Evolutionary conservation across 2,888 invertebrate species (phyloP).

Genomic region (Heliconius erato): DNA sequence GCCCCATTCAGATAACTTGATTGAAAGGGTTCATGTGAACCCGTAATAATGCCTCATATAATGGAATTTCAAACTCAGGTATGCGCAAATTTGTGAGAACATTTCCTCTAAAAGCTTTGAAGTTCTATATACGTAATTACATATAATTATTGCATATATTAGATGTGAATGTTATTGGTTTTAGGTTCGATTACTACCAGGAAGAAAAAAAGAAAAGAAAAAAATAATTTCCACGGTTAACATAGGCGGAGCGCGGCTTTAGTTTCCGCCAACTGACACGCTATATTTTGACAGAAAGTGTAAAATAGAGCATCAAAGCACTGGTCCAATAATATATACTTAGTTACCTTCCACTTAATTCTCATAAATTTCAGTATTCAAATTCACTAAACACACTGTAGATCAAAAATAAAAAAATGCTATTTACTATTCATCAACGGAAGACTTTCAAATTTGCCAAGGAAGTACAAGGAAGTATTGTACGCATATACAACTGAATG

Average conservation of each 20-base stretch:
- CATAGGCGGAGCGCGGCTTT: too few species aligned
- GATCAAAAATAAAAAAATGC: not conserved
- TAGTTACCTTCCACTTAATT: too few species aligned
- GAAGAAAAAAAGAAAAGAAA: too few species aligned
- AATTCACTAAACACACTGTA: too few species aligned
- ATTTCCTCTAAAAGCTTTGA: conserved; percentile 31
- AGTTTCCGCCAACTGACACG: too few species aligned
- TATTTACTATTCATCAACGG: conserved; percentile 38
- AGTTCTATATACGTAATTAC: not conserved
- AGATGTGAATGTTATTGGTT: not conserved
- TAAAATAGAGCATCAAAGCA: too few species aligned
- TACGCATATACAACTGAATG: conserved; percentile 38
- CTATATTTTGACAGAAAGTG: too few species aligned
- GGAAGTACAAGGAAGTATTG: conserved; percentile 35
- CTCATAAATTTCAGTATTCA: too few species aligned
- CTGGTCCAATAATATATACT: too few species aligned
- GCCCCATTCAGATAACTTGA: conserved; percentile 74
- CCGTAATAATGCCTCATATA: conserved; percentile 63
- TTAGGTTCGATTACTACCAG: not conserved
- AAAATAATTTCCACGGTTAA: too few species aligned
- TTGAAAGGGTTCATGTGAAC: conserved; percentile 74
- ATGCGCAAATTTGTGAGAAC: conserved; percentile 61
- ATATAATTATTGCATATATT: not conserved
- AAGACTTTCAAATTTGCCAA: conserved; percentile 44
- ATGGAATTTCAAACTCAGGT: conserved; percentile 69